A percentile compares a stretch with the other conserved stretches of the same genome.
Evolutionary conservation across 1,140 invertebrate genomes (phyloP).

Genomic region (Leguminivora glycinivorella): DNA sequence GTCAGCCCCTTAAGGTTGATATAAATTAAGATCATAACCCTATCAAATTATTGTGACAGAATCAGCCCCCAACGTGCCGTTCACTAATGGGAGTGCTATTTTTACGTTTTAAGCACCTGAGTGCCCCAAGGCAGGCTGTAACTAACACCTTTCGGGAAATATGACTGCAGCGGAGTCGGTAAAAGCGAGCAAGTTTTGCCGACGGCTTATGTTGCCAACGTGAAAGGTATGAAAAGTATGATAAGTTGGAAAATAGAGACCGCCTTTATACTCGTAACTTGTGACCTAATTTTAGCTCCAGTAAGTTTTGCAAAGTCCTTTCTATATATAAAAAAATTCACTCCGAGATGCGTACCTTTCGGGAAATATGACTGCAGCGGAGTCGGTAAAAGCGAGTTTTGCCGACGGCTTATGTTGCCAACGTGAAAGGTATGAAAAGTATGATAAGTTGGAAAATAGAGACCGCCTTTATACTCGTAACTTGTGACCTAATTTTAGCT

Average conservation of each 20-base stretch:
- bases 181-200: background rate
- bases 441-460: no score
- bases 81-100: conserved; percentile 2
- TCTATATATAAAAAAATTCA: no score
- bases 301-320: no score
- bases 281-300: no score
- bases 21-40: no score
- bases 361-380: background rate
- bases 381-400: background rate
- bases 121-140: background rate
- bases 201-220: background rate
- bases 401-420: background rate
- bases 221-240: background rate
- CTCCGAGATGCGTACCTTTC: no score
- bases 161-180: background rate
- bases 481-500: no score
- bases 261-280: no score
- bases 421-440: background rate
- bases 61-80: background rate
- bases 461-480: no score
- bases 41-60: no score
- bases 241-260: no score
- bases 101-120: background rate
- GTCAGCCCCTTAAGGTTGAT: no score
- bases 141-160: background rate